Evolutionary conservation across 1,140 invertebrate genomes (phyloP).

Genomic region (Philopotamus ludificatus): DNA sequence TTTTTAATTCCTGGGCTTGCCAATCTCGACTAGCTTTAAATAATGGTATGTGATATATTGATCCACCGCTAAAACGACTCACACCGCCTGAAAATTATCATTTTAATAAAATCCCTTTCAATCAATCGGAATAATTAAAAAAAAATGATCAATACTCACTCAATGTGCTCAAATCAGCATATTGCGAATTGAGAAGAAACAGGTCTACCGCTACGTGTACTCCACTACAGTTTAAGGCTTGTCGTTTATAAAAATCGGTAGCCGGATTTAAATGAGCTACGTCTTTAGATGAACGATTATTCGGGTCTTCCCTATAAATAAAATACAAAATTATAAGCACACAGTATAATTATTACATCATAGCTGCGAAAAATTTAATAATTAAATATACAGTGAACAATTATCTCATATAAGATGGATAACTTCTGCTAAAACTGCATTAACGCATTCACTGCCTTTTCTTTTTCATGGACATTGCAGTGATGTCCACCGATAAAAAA

Average conservation of each 20-base stretch:
- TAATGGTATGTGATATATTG: constrained; percentile 89
- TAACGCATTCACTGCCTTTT: too few relatives aligned
- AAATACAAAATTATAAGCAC: neutral
- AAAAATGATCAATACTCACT: constrained; percentile 61
- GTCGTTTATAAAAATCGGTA: constrained; percentile 97
- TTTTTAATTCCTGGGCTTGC: constrained; percentile 73
- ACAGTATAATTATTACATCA: neutral
- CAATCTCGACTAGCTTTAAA: constrained; percentile 75
- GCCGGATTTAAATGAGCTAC: constrained; percentile 85
- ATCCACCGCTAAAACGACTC: constrained; percentile 93
- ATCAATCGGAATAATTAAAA: neutral
- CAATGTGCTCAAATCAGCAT: constrained; percentile 91
- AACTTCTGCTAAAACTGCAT: too few relatives aligned
- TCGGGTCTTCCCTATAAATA: constrained; percentile 76
- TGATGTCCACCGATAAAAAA: too few relatives aligned
- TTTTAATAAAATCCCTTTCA: constrained; percentile 14
- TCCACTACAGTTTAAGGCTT: constrained; percentile 93
- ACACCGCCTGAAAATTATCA: constrained; percentile 77
- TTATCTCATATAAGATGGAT: too few relatives aligned
- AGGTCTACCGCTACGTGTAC: constrained; percentile 96
- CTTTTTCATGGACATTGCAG: too few relatives aligned
- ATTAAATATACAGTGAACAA: too few relatives aligned
- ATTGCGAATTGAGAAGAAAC: constrained; percentile 91
- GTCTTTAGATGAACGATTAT: constrained; percentile 76
- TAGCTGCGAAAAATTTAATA: neutral